Percentiles rank a stretch among this genome's conserved stretches.
Evolutionary conservation across 2,113 vertebrate genomes (phyloP).

Genomic region (Gnathonemus longibarbis): DNA sequence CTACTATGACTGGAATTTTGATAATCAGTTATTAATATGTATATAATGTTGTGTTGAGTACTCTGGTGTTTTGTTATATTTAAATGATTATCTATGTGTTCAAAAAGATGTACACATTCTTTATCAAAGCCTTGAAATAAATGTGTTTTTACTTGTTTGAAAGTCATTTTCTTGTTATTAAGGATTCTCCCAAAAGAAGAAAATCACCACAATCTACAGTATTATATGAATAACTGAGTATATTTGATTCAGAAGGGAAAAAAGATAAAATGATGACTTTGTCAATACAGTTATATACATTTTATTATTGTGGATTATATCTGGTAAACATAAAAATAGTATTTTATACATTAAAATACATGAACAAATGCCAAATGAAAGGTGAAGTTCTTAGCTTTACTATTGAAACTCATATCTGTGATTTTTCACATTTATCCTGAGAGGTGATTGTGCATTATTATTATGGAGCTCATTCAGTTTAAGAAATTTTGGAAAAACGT

Average conservation of each 20-base stretch:
- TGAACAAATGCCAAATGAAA: not conserved
- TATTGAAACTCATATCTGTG: not conserved
- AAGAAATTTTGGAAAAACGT: not conserved
- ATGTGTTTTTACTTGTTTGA: slow-evolving; percentile 6
- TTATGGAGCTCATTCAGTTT: not conserved
- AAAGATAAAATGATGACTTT: not conserved
- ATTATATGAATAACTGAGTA: not conserved
- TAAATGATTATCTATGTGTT: slow-evolving; percentile 9
- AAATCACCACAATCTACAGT: not conserved
- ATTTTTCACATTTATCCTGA: not conserved
- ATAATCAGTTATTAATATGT: not conserved
- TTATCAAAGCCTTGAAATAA: not conserved
- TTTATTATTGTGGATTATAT: not conserved
- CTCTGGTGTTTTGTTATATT: not conserved
- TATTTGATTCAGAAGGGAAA: not conserved
- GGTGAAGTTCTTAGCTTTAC: not conserved
- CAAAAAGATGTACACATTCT: not conserved
- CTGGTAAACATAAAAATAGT: not conserved
- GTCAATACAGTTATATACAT: not conserved
- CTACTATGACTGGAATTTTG: not conserved
- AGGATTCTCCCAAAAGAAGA: not conserved
- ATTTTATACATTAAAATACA: not conserved
- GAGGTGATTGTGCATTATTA: not conserved
- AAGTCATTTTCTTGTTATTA: not conserved
- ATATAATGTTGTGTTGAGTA: not conserved